Evolutionary conservation across 2,113 vertebrate genomes (phyloP).

Genomic region (Pelvicachromis taeniatus): DNA sequence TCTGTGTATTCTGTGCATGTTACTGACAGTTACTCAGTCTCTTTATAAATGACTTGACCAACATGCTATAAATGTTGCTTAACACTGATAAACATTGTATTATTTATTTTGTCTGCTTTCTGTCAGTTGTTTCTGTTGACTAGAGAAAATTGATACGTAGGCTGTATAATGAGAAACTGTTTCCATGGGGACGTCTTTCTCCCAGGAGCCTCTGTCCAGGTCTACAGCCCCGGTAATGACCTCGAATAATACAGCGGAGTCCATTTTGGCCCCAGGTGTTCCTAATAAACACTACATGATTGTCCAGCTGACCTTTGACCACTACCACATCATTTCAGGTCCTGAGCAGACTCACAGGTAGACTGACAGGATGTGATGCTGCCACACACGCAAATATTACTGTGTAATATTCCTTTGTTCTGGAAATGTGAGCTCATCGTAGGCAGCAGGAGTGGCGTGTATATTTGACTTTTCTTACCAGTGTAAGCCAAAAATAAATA

Average conservation of each 20-base stretch:
- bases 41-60: conserved; percentile 26
- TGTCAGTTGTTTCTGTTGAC: background rate
- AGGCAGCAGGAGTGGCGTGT: background rate
- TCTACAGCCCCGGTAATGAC: background rate
- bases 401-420: background rate
- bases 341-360: background rate
- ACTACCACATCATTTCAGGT: background rate
- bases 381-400: background rate
- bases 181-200: no score
- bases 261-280: background rate
- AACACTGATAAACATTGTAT: background rate
- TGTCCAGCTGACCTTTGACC: background rate
- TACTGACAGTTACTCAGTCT: conserved; percentile 10
- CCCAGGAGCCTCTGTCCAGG: background rate
- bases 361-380: background rate
- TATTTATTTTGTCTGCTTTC: background rate
- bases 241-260: background rate
- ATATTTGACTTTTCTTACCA: background rate
- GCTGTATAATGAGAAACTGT: no score
- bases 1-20: conserved; percentile 46
- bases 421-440: background rate
- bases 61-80: conserved; percentile 31
- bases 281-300: background rate
- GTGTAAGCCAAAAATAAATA: accelerated
- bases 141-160: no score